phyloP scores from a whole-genome alignment of 2,113 vertebrate species.

The Pandion haliaetus region DNA sequence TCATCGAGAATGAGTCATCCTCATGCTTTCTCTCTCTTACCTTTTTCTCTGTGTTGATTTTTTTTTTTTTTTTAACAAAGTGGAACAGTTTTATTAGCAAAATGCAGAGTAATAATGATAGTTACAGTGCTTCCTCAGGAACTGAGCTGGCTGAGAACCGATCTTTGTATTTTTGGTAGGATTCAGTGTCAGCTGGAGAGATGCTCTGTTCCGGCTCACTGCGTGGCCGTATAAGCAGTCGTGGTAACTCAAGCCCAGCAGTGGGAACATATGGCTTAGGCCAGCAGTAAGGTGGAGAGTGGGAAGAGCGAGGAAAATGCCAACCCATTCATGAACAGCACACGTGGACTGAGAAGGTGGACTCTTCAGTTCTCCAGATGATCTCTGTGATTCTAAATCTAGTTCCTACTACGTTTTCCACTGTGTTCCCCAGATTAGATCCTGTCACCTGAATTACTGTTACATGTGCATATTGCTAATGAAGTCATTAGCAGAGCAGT shows the following conservation, averaged over 20 bases:
- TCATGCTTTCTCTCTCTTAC: not conserved
- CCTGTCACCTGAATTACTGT: not conserved
- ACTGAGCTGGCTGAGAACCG: not conserved
- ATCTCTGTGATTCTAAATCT: not conserved
- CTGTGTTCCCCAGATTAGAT: not conserved
- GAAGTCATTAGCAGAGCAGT: not conserved
- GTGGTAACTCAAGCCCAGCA: not conserved
- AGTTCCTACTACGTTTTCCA: not conserved
- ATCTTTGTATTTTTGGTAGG: not conserved
- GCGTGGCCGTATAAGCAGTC: not conserved
- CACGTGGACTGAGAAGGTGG: not conserved
- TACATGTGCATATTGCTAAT: not conserved
- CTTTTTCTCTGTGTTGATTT: not conserved
- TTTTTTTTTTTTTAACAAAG: not conserved
- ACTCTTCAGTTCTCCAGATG: not conserved
- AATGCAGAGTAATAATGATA: not conserved
- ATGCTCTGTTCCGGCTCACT: not conserved
- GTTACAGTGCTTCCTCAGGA: not conserved
- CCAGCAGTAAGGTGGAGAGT: not conserved
- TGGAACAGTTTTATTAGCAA: not conserved
- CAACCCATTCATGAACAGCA: not conserved
- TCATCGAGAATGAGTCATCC: not conserved
- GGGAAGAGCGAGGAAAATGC: not conserved
- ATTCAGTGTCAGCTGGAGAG: not conserved
- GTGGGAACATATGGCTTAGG: not conserved